Base-by-base conservation (phyloP, 2,888 invertebrate genomes). In the Chymomyza procnemis region DNA sequence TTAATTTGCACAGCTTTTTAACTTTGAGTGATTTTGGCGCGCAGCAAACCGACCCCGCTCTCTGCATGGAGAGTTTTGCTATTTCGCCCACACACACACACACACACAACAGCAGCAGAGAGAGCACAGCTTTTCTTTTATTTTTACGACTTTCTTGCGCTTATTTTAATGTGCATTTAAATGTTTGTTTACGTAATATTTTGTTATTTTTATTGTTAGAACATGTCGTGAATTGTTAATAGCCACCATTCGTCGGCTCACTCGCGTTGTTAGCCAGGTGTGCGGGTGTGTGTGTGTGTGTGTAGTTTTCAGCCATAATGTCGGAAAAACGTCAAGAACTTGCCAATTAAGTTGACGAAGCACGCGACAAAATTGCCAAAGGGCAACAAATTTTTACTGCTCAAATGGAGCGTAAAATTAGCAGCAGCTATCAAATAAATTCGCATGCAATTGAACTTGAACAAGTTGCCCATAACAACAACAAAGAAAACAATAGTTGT, bases 341-440 rank as follows among this genome's bases (percentile, higher is more conserved):
- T 50, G 63, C 64, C 73, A 75, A 73, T 76, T 71, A 75, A 66
- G 67, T 64, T 67, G 64, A 76, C 68, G 71, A 69, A 71, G 74
- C 76, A 76, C 76, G 76, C 76, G 74, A 76, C 74, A 76, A 70
- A 69, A 41, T 41, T 41, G 12, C 12, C 34, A 12, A 41, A 41
- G 34, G 34, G 34, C 34, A 41, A 63, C 56, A 50, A 50, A 50
- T 19, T 50, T 50, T 50, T 69, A 71, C 54, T 63, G 74, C 76
- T 76, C 74, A 76, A 76, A 76, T 76, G 71, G 69, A 76, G 76
- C 76, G 76, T 76, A 66, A 76, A 76, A 76, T 76, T 76, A 70
- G 50, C 61, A 66, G 60, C 60, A 68, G 56, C 62, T 30, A 62
- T 50, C 34, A 67, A 67, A 57, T 21, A 14, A 64, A 64, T 57